These are phyloP conservation scores for Corythornis vintsioides DNA, from an alignment of 2,113 vertebrate species.

Conservation along the genomic window DNA sequence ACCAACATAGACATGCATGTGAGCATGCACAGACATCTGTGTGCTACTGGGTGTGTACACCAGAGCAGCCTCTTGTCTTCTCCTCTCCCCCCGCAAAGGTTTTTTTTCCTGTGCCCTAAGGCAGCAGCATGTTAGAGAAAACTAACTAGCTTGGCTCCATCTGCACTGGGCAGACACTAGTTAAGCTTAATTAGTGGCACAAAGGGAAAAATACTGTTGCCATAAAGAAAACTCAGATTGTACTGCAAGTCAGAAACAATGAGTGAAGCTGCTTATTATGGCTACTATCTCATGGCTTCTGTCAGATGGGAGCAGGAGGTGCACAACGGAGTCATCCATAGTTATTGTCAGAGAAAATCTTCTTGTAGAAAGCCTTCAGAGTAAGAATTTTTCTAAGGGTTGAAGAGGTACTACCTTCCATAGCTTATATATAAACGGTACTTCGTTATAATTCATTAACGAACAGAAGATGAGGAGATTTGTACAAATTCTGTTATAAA, in stretches of 20 bases:
- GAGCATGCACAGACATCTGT: neutral
- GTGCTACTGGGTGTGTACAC: neutral
- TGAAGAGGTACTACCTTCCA: neutral
- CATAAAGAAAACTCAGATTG: neutral
- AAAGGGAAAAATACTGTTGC: neutral
- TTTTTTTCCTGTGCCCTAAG: constrained; percentile 24
- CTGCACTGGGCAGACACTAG: neutral
- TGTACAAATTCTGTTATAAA: constrained; percentile 21
- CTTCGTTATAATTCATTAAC: constrained; percentile 38
- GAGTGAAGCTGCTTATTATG: neutral
- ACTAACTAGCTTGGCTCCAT: neutral
- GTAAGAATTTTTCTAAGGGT: neutral
- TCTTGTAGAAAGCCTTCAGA: neutral
- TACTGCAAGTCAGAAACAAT: neutral
- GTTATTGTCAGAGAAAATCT: neutral
- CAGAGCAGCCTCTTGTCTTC: neutral
- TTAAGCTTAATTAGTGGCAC: neutral
- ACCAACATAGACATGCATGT: rapidly evolving
- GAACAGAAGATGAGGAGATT: constrained; percentile 24
- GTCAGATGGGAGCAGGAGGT: neutral
- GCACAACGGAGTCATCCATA: rapidly evolving
- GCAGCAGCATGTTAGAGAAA: neutral
- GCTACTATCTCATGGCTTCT: neutral
- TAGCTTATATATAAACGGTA: neutral
- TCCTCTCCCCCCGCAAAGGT: neutral